Base-by-base conservation (phyloP, 2,113 vertebrate species). In the Oncorhynchus masou region DNA sequence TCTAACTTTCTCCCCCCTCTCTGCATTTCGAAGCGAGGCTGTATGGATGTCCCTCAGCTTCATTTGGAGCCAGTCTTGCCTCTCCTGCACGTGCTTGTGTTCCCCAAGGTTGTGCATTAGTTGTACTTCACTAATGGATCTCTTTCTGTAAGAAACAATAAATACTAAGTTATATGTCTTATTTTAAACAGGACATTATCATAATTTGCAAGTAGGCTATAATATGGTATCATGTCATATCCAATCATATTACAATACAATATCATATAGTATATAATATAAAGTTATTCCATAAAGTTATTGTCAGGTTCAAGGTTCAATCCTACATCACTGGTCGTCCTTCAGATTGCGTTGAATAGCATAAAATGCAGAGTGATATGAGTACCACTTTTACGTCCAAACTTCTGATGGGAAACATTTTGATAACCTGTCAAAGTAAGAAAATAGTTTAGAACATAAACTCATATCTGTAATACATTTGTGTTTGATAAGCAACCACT, bases 51-150 rank as follows among this genome's bases (percentile, higher is more conserved):
- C 93, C 73, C 92, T 92, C 65, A 99, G 89, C 77, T 95, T 93
- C 90, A 89, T 90, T 83, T 94, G 93, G 4, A 98, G 93, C 97
- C 97, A 99, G 51, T 96, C 95, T 76, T 94, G 90, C 4, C 97
- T 92, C 83, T 95, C 94, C 89, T 94, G 72, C 0, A 91, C 29
- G 79, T 94, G 95, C 76, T 93, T 90, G 16, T 93, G 94, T 75
- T 95, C 94, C 3, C 95, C 92, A 3, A 94, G 79, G 68, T 96
- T 93, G 70, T 99, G 96, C 97, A 99, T 99, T 16, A 97, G 62
- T 83, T 99, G 96, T 83, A 98, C 94, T 86, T 99, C 97, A 34
- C 96, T 96, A 79, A 99, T 94, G 0, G 96, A 92, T 79, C 97
- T 88, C 74, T 93, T 97, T 74, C 97, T 98, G 79, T n/a, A 76